Evolutionary conservation across 2,797 vertebrate species (phyloP).

Genomic region (Limnodromus scolopaceus): DNA sequence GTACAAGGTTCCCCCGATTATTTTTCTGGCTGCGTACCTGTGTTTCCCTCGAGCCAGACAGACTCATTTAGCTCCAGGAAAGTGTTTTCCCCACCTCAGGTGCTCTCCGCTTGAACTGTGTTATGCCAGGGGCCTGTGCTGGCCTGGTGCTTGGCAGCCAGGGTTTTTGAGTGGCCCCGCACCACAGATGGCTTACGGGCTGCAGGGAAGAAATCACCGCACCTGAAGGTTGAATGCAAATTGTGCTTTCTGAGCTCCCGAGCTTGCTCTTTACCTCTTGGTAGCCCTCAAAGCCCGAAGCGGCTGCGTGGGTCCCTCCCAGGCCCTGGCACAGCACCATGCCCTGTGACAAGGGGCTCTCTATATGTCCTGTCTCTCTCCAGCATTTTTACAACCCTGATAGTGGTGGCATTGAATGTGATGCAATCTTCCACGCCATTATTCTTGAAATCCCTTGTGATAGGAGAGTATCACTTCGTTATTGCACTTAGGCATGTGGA

Average conservation of each 20-base stretch:
- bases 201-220: accelerated
- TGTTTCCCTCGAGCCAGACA: neutral
- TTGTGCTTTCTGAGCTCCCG: neutral
- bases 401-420: neutral
- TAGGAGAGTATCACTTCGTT: accelerated
- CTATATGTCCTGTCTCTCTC: neutral
- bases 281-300: neutral
- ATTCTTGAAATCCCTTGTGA: neutral
- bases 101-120: neutral
- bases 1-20: neutral
- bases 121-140: accelerated
- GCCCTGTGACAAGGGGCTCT: neutral
- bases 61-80: neutral
- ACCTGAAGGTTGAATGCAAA: neutral
- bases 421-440: neutral
- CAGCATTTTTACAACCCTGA: neutral
- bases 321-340: accelerated
- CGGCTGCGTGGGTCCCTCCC: accelerated
- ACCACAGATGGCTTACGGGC: neutral
- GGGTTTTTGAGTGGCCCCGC: accelerated
- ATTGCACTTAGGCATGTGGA: neutral
- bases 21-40: neutral
- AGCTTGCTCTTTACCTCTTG: neutral
- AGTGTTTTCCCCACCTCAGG: neutral
- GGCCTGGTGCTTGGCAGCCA: neutral